A percentile compares a stretch with the other conserved stretches of the same genome.
Evolutionary conservation across 2,113 vertebrate species (phyloP).

Genomic region (Electrona antarctica): DNA sequence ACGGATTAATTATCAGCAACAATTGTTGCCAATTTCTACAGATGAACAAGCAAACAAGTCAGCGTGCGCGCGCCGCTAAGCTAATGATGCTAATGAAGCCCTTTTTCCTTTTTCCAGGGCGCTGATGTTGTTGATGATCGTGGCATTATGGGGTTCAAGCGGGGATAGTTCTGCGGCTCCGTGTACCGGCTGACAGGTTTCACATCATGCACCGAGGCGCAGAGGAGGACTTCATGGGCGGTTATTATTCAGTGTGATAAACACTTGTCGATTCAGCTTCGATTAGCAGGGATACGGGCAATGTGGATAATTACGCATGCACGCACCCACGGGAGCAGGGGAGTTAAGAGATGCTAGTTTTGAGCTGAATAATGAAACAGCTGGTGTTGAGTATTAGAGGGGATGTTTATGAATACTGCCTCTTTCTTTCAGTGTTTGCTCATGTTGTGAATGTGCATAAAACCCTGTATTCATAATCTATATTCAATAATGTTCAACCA

Average conservation of each 20-base stretch:
- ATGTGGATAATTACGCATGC: neutral
- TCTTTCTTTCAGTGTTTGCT: no score
- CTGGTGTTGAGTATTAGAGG: neutral
- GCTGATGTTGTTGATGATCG: neutral
- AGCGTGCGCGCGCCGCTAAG: neutral
- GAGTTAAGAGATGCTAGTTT: slow-evolving; percentile 2
- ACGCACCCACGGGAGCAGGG: neutral
- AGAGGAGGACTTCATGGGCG: neutral
- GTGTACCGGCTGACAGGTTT: neutral
- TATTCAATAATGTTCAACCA: no score
- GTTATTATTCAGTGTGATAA: neutral
- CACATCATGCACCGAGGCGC: no score
- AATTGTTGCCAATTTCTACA: no score
- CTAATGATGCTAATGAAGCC: neutral
- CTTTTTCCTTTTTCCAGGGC: neutral
- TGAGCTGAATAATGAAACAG: neutral
- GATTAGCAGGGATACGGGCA: neutral
- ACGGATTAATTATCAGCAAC: no score
- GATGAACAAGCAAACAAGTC: no score
- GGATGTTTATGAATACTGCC: neutral
- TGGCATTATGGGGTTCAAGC: neutral
- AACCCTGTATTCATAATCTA: no score
- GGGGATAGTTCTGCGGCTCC: neutral
- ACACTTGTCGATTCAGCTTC: neutral
- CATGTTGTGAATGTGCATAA: no score